Evolutionary conservation across 1,140 invertebrate genomes (phyloP).

Genomic region (Lepidurus packardi): DNA sequence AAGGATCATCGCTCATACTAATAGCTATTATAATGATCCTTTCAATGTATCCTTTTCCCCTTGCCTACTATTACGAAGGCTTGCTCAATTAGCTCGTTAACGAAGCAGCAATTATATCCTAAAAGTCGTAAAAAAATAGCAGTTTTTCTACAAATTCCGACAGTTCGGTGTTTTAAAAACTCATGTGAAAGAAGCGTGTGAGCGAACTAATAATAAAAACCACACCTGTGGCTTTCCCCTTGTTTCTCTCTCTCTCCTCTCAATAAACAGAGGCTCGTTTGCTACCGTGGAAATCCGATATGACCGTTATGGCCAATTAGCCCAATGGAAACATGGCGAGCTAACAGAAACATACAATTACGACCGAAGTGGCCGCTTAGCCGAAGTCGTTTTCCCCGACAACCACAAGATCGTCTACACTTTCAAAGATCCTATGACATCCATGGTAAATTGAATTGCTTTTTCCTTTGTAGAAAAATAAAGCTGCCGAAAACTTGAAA

Average conservation of each 20-base stretch:
- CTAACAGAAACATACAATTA: constrained; percentile 81
- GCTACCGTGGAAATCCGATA: constrained; percentile 85
- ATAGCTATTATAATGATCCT: no score
- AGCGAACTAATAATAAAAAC: constrained; percentile 13
- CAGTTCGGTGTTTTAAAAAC: no score
- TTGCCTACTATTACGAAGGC: no score
- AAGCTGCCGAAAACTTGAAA: constrained; percentile 38
- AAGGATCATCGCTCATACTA: no score
- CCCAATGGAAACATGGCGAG: constrained; percentile 86
- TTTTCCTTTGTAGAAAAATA: background rate
- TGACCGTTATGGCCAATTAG: constrained; percentile 81
- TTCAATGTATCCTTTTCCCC: no score
- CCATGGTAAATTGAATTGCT: constrained; percentile 52
- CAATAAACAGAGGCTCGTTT: constrained; percentile 61
- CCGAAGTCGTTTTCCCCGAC: constrained; percentile 81
- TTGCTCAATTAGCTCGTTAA: no score
- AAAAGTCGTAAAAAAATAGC: no score
- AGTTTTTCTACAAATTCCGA: no score
- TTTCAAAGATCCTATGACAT: constrained; percentile 81
- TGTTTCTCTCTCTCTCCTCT: constrained; percentile 27
- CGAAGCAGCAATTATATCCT: no score
- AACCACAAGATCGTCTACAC: constrained; percentile 77
- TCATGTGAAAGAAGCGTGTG: background rate
- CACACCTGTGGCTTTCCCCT: background rate
- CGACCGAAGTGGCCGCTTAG: constrained; percentile 74